Evolutionary conservation across 2,797 vertebrate genomes (phyloP).

Genomic region (Coccyzus lansbergi): DNA sequence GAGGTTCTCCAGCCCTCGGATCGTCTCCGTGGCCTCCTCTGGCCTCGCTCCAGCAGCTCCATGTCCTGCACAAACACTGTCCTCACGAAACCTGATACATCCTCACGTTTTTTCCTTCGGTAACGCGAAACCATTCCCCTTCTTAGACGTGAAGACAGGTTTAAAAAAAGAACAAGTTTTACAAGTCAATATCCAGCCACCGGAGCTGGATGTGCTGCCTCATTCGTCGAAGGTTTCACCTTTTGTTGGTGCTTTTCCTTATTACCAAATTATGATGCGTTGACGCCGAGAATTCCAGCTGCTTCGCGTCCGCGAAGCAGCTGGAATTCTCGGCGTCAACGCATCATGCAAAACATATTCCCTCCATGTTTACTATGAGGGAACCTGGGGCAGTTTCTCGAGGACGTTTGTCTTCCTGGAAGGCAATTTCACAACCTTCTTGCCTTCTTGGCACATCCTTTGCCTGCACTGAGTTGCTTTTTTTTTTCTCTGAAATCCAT

Average conservation of each 20-base stretch:
- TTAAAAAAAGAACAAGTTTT: neutral
- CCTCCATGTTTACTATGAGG: neutral
- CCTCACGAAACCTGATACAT: neutral
- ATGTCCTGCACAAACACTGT: neutral
- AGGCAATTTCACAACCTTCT: slow-evolving; percentile 55
- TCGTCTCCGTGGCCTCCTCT: too few relatives aligned
- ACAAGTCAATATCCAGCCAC: neutral
- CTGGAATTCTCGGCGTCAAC: neutral
- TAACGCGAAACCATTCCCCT: neutral
- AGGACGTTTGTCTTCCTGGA: slow-evolving; percentile 57
- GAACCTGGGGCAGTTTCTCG: slow-evolving; percentile 60
- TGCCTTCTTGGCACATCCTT: neutral
- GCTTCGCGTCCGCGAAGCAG: neutral
- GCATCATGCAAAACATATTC: neutral
- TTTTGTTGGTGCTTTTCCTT: neutral
- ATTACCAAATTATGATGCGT: too few relatives aligned
- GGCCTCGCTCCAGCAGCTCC: too few relatives aligned
- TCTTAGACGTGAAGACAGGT: neutral
- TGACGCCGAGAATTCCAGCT: too few relatives aligned
- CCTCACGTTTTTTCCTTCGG: slow-evolving; percentile 27
- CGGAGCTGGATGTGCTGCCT: slow-evolving; percentile 19
- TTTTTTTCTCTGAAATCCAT: neutral
- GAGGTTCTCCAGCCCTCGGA: too few relatives aligned
- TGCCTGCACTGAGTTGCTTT: neutral
- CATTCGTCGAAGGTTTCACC: neutral